Evolutionary conservation across 2,797 vertebrate species (phyloP), one percentile per base, ranked within the genome.

Genomic region (Melanotaenia boesemani): DNA sequence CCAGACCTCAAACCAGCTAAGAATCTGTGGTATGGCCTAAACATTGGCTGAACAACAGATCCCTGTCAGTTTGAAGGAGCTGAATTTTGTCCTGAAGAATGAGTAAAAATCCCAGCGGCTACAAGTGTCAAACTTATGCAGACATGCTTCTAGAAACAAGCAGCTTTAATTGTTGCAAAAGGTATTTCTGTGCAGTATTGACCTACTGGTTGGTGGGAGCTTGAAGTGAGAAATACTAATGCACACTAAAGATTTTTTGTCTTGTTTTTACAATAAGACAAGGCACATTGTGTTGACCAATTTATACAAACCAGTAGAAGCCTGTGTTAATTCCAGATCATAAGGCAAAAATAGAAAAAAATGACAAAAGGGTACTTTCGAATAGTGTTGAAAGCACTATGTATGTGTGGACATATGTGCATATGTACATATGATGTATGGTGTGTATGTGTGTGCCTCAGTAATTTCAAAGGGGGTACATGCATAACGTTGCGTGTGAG

Each of bases 401-500:
- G 11, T 12, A 37, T 18, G 46, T 48, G 18, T 48, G 6, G 18
- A 34, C 30, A 34, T 0, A 5, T 52, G 15, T 66, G 61, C 39
- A 64, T 2, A 48, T 12, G 22, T 56, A 37, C 22, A 20, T 11
- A 6, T 2, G 46, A 41, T 12, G 60, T 1, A 22, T 48, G 2
- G n/a, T 55, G 46, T 55, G 28, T 7, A 7, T n/a, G 5, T 1
- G 28, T 46, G 64, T 30, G 52, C 69, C 70, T 62, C 0, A 30
- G 56, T 9, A 5, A 55, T 44, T 26, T 63, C 30, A 52, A 8
- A 36, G 34, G 13, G 15, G 55, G 22, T 2, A 5, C 20, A 28
- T 32, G 0, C 0, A 4, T 30, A 22, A 20, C 24, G n/a, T 77
- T 71, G 62, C 59, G 41, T 81, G 82, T 76, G 73, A 80, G 71